Evolutionary conservation across 2,113 vertebrate genomes (phyloP).

Genomic region (Erythrolamprus reginae): DNA sequence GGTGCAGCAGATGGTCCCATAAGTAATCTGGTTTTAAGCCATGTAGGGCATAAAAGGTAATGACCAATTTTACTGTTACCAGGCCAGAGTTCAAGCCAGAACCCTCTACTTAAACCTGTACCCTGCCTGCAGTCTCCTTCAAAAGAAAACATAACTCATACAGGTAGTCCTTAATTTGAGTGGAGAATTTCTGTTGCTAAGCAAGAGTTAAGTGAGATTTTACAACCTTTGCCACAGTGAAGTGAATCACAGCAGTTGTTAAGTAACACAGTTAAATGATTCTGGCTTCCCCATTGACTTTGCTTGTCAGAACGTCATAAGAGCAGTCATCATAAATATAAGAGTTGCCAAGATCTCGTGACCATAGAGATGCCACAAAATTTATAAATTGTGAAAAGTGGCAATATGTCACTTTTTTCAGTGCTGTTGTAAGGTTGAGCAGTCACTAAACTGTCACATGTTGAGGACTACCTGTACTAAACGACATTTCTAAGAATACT

Average conservation of each 20-base stretch:
- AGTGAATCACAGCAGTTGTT: not conserved
- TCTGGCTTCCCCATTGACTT: not conserved
- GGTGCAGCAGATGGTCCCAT: too few species aligned
- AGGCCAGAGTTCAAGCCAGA: not conserved
- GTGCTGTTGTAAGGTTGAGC: not conserved
- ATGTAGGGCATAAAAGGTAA: too few species aligned
- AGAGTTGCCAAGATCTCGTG: too few species aligned
- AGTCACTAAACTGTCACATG: not conserved
- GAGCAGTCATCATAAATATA: not conserved
- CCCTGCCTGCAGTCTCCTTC: not conserved
- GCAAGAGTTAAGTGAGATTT: not conserved
- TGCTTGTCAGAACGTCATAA: not conserved
- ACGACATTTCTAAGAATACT: not conserved
- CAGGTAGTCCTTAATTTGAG: not conserved
- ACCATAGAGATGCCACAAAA: too few species aligned
- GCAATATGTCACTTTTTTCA: not conserved
- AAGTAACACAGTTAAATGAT: not conserved
- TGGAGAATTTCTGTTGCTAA: not conserved
- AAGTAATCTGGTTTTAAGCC: too few species aligned
- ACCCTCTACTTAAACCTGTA: not conserved
- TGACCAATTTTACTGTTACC: not conserved
- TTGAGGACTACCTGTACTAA: not conserved
- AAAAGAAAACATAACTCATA: not conserved
- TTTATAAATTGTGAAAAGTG: too few species aligned
- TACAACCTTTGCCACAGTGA: not conserved